phyloP scores from a whole-genome alignment of 2,888 invertebrate species.

The Acanthosepion esculentum region DNA sequence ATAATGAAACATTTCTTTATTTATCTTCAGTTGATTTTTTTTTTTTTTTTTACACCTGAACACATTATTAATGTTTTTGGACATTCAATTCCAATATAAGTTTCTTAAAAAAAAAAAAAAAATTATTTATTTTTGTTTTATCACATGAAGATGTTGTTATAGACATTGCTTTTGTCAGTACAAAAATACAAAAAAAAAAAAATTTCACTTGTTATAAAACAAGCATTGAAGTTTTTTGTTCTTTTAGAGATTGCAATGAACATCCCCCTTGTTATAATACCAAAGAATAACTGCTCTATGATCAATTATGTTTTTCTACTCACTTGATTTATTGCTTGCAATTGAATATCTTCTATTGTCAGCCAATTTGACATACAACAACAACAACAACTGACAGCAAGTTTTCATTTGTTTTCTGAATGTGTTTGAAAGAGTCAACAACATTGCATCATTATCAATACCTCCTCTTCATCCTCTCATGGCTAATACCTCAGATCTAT shows the following conservation, averaged over 20 bases:
- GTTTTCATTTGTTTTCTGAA: neutral
- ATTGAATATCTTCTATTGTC: neutral
- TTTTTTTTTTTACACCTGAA: too few species aligned
- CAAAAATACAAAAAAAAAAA: neutral
- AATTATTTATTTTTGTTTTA: neutral
- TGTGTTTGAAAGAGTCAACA: neutral
- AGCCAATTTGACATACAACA: neutral
- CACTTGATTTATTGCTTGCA: neutral
- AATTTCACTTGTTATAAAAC: neutral
- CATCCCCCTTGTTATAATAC: neutral
- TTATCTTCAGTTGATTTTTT: too few species aligned
- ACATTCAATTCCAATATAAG: too few species aligned
- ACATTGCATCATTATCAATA: neutral
- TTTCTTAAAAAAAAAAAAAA: neutral
- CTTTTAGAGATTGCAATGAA: neutral
- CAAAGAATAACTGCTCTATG: neutral
- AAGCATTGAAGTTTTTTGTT: neutral
- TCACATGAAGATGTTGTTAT: neutral
- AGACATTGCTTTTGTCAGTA: neutral
- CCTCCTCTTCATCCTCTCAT: too few species aligned
- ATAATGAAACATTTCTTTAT: too few species aligned
- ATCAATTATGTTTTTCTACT: neutral
- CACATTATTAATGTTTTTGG: too few species aligned
- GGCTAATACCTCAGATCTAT: neutral
- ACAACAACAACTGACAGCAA: neutral